Evolutionary conservation across 2,797 vertebrate genomes (phyloP).

Genomic region (Sciaenops ocellatus): DNA sequence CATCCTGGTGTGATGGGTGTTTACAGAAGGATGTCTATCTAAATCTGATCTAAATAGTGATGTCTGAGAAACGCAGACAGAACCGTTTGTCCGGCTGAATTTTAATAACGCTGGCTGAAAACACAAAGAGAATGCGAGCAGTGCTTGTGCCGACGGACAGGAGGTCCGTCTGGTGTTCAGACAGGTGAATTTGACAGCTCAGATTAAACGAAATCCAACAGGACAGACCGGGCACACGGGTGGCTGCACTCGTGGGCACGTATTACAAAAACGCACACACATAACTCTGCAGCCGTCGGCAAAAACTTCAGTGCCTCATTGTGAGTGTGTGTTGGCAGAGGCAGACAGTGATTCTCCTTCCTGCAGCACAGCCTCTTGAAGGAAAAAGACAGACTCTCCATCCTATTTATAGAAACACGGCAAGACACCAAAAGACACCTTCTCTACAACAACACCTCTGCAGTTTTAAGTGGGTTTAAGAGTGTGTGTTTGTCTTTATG

Average conservation of each 20-base stretch:
- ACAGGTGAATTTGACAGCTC: conserved; percentile 61
- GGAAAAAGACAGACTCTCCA: conserved; percentile 59
- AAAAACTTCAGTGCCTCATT: conserved; percentile 29
- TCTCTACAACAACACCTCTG: conserved; percentile 54
- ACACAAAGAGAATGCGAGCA: conserved; percentile 25
- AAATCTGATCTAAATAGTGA: conserved; percentile 3
- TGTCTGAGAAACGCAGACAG: not conserved
- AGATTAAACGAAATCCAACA: conserved; percentile 36
- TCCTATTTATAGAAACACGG: conserved; percentile 76
- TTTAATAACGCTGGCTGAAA: not conserved
- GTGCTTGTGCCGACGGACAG: conserved; percentile 42
- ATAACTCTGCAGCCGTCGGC: conserved; percentile 35
- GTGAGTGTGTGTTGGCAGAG: conserved; percentile 41
- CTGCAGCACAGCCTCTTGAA: conserved; percentile 63
- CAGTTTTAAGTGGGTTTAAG: conserved; percentile 49
- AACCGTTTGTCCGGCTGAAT: conserved; percentile 12
- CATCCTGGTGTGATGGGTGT: not conserved
- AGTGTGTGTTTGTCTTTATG: conserved; percentile 4
- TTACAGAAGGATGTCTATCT: not conserved
- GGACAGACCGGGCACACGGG: conserved; percentile 44
- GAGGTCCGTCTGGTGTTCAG: conserved; percentile 50
- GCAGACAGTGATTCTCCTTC: conserved; percentile 59
- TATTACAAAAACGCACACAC: conserved; percentile 14
- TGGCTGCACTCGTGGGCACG: conserved; percentile 18
- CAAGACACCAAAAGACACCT: conserved; percentile 55